These are phyloP conservation scores for Ispidina picta DNA, from an alignment of 2,797 vertebrate species.

Conservation along the genomic window DNA sequence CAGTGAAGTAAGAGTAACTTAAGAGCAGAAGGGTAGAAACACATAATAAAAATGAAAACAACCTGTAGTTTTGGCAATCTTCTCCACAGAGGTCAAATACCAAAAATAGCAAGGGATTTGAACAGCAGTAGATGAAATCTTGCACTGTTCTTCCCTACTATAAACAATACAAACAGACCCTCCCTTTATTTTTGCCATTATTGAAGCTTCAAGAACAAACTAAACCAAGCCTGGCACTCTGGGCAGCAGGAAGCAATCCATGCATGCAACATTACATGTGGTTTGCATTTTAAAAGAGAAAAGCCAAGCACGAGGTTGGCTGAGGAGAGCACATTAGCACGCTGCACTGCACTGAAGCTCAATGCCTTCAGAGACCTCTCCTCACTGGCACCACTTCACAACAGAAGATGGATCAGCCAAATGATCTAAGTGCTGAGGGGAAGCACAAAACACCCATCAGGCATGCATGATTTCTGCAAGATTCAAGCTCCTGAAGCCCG, in stretches of 20 bases:
- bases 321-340: not conserved
- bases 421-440: not conserved
- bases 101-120: constrained; percentile 43
- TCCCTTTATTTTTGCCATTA: constrained; percentile 23
- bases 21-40: not conserved
- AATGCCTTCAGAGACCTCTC: not conserved
- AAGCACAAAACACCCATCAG: not conserved
- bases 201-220: not conserved
- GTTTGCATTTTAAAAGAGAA: not conserved
- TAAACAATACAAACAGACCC: constrained; percentile 36
- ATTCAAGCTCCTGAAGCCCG: not conserved
- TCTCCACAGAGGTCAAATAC: constrained; percentile 42
- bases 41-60: constrained; percentile 14
- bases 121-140: constrained; percentile 42
- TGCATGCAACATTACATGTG: not conserved
- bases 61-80: constrained; percentile 35
- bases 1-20: not conserved
- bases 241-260: not conserved
- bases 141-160: constrained; percentile 7
- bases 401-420: not conserved
- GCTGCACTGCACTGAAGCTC: not conserved
- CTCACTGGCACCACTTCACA: not conserved
- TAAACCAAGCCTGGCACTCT: not conserved
- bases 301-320: not conserved
- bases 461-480: not conserved